Percentiles rank a stretch among this genome's conserved stretches.
These are phyloP conservation scores for Chromobotia macracanthus DNA, from an alignment of 2,797 vertebrate species.

Conservation along the genomic window DNA sequence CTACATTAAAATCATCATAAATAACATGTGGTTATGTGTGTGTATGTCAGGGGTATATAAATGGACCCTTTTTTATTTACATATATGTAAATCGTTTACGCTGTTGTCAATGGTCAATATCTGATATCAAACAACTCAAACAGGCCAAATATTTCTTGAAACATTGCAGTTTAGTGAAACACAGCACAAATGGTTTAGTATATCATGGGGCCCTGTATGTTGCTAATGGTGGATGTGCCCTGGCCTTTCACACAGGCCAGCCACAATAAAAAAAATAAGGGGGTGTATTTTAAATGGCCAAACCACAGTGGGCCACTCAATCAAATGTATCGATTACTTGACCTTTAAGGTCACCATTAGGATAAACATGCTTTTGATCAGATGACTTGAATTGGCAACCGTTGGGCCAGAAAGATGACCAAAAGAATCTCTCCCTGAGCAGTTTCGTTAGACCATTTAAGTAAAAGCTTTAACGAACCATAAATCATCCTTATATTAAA, in stretches of 20 bases:
- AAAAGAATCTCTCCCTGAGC: constrained; percentile 42
- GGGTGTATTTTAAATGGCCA: constrained; percentile 40
- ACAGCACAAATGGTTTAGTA: neutral
- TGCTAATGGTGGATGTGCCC: neutral
- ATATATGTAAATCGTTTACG: neutral
- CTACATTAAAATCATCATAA: constrained; percentile 35
- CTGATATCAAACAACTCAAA: neutral
- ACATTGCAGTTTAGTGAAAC: no score
- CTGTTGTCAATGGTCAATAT: neutral
- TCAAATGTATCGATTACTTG: constrained; percentile 62
- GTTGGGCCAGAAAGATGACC: constrained; percentile 45
- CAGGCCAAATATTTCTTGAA: neutral
- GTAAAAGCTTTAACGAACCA: constrained; percentile 27
- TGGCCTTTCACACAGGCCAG: constrained; percentile 8
- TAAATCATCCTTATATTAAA: constrained; percentile 23
- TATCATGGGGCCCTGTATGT: neutral
- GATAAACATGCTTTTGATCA: constrained; percentile 60
- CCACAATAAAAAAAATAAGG: constrained; percentile 34
- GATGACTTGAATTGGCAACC: constrained; percentile 52
- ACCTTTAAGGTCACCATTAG: constrained; percentile 55
- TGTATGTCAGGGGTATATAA: neutral
- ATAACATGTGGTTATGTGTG: neutral
- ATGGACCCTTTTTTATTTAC: neutral
- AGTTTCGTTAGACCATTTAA: constrained; percentile 15
- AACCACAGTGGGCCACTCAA: constrained; percentile 54